phyloP scores from a whole-genome alignment of 92 coral and sea anemone genomes.

The Plumapathes pennacea region DNA sequence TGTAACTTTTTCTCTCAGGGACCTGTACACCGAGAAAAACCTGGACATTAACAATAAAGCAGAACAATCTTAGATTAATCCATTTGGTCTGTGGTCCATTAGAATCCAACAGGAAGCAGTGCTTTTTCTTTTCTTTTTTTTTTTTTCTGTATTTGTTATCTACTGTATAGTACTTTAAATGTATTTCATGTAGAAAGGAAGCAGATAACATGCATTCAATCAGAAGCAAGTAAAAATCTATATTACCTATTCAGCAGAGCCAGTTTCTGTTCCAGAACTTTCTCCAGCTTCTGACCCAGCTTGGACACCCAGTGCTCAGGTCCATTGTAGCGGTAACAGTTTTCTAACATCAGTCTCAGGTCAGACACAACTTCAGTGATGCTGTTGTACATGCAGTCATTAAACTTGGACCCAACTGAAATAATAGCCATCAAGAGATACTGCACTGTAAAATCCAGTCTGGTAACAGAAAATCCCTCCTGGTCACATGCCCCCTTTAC shows the following conservation, averaged over 20 bases:
- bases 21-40: conserved; percentile 37
- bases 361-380: conserved; percentile 92
- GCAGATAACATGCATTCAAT: too few species aligned
- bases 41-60: neutral
- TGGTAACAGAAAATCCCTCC: too few species aligned
- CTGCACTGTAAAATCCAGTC: too few species aligned
- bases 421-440: neutral
- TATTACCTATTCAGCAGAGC: conserved; percentile 87
- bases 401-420: conserved; percentile 89
- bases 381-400: conserved; percentile 68
- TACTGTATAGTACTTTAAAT: too few species aligned
- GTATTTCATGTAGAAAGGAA: too few species aligned
- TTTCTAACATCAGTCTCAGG: conserved; percentile 84
- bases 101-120: too few species aligned
- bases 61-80: neutral
- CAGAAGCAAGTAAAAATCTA: too few species aligned
- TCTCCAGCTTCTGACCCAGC: conserved; percentile 92
- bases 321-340: conserved; percentile 96
- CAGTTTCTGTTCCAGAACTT: conserved; percentile 89
- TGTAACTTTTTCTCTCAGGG: conserved; percentile 91
- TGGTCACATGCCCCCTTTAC: too few species aligned
- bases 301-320: conserved; percentile 95
- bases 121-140: too few species aligned
- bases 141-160: too few species aligned
- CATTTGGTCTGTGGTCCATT: too few species aligned